Base-by-base conservation (phyloP, 2,797 vertebrate genomes). In the Spheniscus humboldti region DNA sequence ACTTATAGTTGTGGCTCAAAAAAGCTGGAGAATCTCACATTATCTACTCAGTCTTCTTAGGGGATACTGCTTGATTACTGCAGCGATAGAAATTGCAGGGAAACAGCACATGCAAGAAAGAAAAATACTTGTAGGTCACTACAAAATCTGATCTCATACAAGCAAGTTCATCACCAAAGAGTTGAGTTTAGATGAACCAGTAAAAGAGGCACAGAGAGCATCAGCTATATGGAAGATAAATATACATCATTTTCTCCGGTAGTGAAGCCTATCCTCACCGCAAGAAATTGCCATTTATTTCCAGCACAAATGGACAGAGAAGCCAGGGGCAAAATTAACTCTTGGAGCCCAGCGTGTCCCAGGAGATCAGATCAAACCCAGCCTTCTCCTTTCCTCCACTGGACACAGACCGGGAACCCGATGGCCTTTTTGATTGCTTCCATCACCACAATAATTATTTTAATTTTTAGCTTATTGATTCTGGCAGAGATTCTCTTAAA, bases 381-480 rank as follows among this genome's bases (percentile, higher is more conserved):
- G 69, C 6, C 77, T 86, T 50, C 11, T 78, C 69, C 35, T 37
- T 41, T 86, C 60, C 62, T 50, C 56, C 37, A 13, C 45, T 45
- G 72, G 62, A 67, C 41, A 24, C 41, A 81, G 25, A 86, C 14
- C 7, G 3, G 76, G 30, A 94, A 84, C 28, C 27, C 3, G 10
- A 53, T 41, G 88, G 68, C 56, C 79, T 64, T 88, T 92, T 45
- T 66, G 86, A 93, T 47, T 80, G 88, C 41, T 90, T 93, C 86
- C 88, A 93, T 74, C 73, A 47, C 45, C 69, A 63, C 69, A 35
- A 24, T 59, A 56, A 95, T 81, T 77, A 73, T 55, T 80, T 92
- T 78, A 83, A 86, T 72, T 94, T 84, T 81, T 45, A 86, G 76
- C 93, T 92, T 45, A 76, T 80, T 75, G 86, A 86, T 88, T 90